phyloP scores from a whole-genome alignment of 2,888 invertebrate species.

The Latheticus oryzae region DNA sequence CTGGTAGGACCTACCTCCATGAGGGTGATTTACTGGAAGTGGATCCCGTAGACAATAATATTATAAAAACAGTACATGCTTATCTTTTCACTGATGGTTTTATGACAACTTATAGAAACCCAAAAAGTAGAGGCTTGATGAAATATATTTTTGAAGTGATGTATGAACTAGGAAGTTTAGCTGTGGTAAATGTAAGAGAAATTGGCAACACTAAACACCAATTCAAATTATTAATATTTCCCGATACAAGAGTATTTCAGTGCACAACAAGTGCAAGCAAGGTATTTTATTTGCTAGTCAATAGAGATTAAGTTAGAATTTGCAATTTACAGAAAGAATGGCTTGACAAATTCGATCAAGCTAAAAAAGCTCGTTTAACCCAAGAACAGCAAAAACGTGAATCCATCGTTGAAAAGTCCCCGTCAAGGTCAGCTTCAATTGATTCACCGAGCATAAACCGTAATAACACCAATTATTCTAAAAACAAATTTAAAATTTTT shows the following conservation, averaged over 20 bases:
- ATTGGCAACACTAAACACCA: conserved; percentile 90
- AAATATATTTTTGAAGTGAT: conserved; percentile 86
- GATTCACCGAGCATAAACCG: conserved; percentile 65
- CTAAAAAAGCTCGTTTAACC: conserved; percentile 83
- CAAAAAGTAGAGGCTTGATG: conserved; percentile 79
- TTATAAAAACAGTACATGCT: conserved; percentile 88
- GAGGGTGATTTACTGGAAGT: conserved; percentile 93
- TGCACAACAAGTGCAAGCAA: conserved; percentile 79
- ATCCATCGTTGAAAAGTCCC: conserved; percentile 63
- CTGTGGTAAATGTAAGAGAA: conserved; percentile 94
- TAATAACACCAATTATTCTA: no score
- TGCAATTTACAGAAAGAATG: conserved; percentile 85
- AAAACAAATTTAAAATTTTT: no score
- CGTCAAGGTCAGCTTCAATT: conserved; percentile 65
- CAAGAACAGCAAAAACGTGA: conserved; percentile 70
- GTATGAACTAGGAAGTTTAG: conserved; percentile 89
- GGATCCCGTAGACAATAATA: conserved; percentile 87
- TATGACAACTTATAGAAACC: conserved; percentile 87
- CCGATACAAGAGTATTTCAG: conserved; percentile 92
- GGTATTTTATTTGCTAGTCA: conserved; percentile 47
- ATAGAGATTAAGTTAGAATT: conserved; percentile 5
- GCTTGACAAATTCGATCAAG: conserved; percentile 92
- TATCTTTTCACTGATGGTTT: conserved; percentile 94
- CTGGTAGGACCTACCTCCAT: conserved; percentile 83
- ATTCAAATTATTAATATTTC: conserved; percentile 94